Base-by-base conservation (phyloP, 1,140 invertebrate species). In the Zaprionus taronus region DNA sequence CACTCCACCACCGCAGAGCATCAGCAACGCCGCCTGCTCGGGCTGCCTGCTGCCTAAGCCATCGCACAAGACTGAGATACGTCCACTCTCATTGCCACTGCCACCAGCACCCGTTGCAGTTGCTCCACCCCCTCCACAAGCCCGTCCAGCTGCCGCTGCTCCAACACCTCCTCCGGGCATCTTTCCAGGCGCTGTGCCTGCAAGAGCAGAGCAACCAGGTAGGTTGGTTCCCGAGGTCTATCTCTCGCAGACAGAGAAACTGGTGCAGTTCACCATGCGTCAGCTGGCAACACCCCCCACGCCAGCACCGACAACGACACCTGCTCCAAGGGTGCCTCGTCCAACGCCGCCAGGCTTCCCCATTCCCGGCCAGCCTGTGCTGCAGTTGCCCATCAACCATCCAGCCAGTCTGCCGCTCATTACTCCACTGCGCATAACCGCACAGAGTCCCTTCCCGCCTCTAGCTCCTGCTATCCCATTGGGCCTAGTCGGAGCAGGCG, bases 41-140 rank as follows among this genome's bases (percentile, higher is more conserved):
- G 91, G 91, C 20, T 92, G 91, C 34, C 92, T 92, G 34, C 44
- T 92, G 22, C 70, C 36, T 78, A 83, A 69, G 49, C 57, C 4
- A 15, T 24, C 58, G 9, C 47, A 63, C 15, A 92, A 92, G 38
- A 90, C 67, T 1, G 91, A 84, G 15, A 92, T 92, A 38, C 84
- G 91, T 36, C 76, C 91, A 4, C 67, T 92, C 14, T 91, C 91
- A 1, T 74, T 79, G 67, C 69, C 82, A 1, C 38, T 91, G 47
- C 7, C 72, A 4, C 72, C 83, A 38, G 36, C 58, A 22, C 34
- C 22, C 3, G 31, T 9, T 38, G 17, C 14, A 58, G 31, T 15
- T 15, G 41, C 41, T 4, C n/a, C 38, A 7, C 20, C 15, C n/a
- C n/a, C n/a, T 9, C 7, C 15, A 7, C 20, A 5, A 6, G 14